Evolutionary conservation across 2,113 vertebrate species (phyloP).

Genomic region (Syngnathus scovelli): DNA sequence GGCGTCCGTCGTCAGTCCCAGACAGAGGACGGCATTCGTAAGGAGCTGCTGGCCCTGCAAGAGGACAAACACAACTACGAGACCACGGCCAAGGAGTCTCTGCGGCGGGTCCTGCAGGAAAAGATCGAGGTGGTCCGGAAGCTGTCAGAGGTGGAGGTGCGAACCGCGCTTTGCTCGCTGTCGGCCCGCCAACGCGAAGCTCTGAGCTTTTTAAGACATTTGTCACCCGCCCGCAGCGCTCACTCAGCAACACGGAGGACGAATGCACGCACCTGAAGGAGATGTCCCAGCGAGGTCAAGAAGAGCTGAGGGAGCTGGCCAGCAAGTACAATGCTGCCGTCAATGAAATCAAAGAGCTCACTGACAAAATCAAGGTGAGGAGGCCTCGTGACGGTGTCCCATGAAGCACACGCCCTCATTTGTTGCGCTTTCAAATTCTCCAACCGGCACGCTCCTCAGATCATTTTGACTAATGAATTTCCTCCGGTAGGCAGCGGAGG

Average conservation of each 20-base stretch:
- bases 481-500: conserved; percentile 79
- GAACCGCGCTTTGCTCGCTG: not conserved
- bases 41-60: conserved; percentile 91
- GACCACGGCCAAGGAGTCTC: conserved; percentile 97
- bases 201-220: not conserved
- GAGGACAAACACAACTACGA: conserved; percentile 99
- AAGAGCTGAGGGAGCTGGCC: conserved; percentile 91
- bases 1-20: conserved; percentile 75
- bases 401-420: not conserved
- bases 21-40: conserved; percentile 93
- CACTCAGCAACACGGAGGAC: conserved; percentile 96
- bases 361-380: conserved; percentile 91
- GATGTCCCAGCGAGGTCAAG: conserved; percentile 92
- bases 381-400: not conserved
- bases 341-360: conserved; percentile 95
- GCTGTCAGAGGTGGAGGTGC: conserved; percentile 98
- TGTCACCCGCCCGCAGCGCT: conserved; percentile 66
- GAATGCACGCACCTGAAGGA: conserved; percentile 99
- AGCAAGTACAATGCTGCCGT: conserved; percentile 97
- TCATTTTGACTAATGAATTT: not conserved
- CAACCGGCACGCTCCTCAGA: not conserved
- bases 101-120: conserved; percentile 98
- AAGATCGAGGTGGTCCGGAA: conserved; percentile 98
- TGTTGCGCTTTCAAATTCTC: not conserved
- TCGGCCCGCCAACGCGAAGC: not conserved